Conservation (phyloP, 2,888 invertebrate species). For the Cyrtodaria siliqua region DNA sequence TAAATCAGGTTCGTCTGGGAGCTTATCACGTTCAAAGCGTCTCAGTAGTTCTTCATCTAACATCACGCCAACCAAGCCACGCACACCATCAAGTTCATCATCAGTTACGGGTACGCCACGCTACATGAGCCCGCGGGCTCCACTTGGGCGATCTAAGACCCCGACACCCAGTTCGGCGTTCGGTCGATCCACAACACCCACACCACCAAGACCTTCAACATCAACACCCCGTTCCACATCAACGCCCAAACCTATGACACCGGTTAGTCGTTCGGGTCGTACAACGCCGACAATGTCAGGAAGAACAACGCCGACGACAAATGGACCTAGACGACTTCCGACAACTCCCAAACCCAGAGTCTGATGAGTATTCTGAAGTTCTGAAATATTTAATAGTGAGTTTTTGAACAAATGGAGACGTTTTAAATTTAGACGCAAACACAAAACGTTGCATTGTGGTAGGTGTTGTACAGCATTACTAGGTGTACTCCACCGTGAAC, state of each 20-base stretch:
- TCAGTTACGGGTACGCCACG: slow-evolving; percentile 50
- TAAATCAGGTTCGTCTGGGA: slow-evolving; percentile 78
- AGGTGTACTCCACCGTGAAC: too few species aligned
- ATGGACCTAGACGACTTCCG: slow-evolving; percentile 70
- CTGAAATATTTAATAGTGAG: neutral
- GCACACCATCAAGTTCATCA: slow-evolving; percentile 58
- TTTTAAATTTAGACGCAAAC: too few species aligned
- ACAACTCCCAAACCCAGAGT: slow-evolving; percentile 72
- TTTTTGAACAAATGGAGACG: too few species aligned
- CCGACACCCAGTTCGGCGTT: slow-evolving; percentile 64
- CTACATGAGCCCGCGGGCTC: slow-evolving; percentile 57
- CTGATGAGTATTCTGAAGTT: slow-evolving; percentile 18
- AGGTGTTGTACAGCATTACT: too few species aligned
- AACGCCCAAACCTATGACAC: slow-evolving; percentile 76
- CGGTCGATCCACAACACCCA: slow-evolving; percentile 74
- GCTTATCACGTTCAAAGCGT: slow-evolving; percentile 75
- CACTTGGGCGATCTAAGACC: slow-evolving; percentile 64
- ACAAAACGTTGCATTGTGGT: too few species aligned
- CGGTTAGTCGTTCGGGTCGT: slow-evolving; percentile 66
- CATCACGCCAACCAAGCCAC: slow-evolving; percentile 68
- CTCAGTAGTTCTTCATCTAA: slow-evolving; percentile 78
- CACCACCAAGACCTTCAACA: slow-evolving; percentile 69
- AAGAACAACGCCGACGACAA: slow-evolving; percentile 64
- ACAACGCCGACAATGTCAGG: slow-evolving; percentile 68
- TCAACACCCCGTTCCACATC: slow-evolving; percentile 16